Evolutionary conservation across 2,888 invertebrate genomes (phyloP).

Genomic region (Pemphredon lugubris): DNA sequence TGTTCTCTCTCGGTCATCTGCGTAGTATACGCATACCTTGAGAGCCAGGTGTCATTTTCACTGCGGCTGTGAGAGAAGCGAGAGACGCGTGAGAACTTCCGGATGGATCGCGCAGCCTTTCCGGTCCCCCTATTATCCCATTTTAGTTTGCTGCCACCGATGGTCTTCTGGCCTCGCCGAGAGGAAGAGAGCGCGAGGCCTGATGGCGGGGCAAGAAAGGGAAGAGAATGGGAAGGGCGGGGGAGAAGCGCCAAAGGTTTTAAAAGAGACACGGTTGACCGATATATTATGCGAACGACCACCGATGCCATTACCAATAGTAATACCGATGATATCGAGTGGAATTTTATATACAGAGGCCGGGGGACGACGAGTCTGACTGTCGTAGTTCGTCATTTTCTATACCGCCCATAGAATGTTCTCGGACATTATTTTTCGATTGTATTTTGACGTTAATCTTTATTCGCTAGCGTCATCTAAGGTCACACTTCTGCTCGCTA

Average conservation of each 20-base stretch:
- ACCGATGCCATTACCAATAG: background rate
- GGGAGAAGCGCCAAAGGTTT: conserved; percentile 3
- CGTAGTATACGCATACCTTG: conserved; percentile 51
- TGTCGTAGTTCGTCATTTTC: too few relatives aligned
- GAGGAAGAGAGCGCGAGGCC: too few relatives aligned
- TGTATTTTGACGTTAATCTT: too few relatives aligned
- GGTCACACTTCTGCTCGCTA: too few relatives aligned
- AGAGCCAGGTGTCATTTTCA: conserved; percentile 81
- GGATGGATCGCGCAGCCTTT: conserved; percentile 78
- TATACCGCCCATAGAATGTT: too few relatives aligned
- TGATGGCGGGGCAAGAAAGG: conserved; percentile 7
- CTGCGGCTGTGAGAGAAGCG: conserved; percentile 79
- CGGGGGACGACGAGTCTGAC: too few relatives aligned
- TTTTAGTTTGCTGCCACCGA: conserved; percentile 75
- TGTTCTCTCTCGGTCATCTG: background rate
- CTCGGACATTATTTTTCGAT: too few relatives aligned
- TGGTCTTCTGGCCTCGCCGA: conserved; percentile 27
- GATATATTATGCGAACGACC: conserved; percentile 10
- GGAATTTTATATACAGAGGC: too few relatives aligned
- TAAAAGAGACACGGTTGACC: background rate
- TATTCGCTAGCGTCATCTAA: too few relatives aligned
- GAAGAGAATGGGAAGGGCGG: conserved; percentile 6
- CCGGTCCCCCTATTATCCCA: conserved; percentile 79
- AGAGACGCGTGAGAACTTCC: conserved; percentile 81
- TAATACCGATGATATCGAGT: too few relatives aligned